These are phyloP conservation scores for Periophthalmodon schlosseri DNA, from an alignment of 2,113 vertebrate genomes.

Conservation along the genomic window DNA sequence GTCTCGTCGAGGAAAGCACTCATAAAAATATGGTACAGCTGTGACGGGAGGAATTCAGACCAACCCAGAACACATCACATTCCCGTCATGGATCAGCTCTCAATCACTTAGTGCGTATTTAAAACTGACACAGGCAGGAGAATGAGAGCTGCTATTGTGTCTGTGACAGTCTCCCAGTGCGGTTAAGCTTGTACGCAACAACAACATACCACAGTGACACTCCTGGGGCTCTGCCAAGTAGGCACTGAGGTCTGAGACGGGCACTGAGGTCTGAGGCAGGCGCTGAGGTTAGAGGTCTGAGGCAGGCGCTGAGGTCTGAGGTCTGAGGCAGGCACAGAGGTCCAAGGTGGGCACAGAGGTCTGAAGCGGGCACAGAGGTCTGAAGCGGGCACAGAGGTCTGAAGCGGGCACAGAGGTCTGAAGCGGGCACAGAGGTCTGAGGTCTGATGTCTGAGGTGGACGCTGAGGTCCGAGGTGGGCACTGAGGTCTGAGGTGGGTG, in stretches of 20 bases:
- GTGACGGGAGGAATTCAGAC: constrained; percentile 45
- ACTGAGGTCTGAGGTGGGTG: too few species aligned
- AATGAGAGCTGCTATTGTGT: constrained; percentile 61
- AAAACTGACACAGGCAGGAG: constrained; percentile 42
- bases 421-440: too few species aligned
- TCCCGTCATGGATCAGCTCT: constrained; percentile 35
- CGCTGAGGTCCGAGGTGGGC: too few species aligned
- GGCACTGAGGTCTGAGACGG: constrained; percentile 25
- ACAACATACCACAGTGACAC: constrained; percentile 66
- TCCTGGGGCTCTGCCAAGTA: constrained; percentile 47
- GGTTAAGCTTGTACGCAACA: constrained; percentile 61
- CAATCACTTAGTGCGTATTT: constrained; percentile 37
- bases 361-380: too few species aligned
- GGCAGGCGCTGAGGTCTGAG: too few species aligned
- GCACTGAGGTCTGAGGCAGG: constrained; percentile 15
- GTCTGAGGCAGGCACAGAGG: too few species aligned
- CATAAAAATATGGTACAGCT: constrained; percentile 19
- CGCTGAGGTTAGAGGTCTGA: too few species aligned
- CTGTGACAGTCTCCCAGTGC: constrained; percentile 52
- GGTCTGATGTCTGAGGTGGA: too few species aligned
- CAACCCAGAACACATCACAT: constrained; percentile 53
- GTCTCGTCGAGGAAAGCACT: neutral
- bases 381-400: too few species aligned
- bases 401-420: too few species aligned
- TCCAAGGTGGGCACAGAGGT: too few species aligned